These are phyloP conservation scores for Chlamydotis undulata DNA, from an alignment of 2,113 vertebrate species.

Conservation along the genomic window DNA sequence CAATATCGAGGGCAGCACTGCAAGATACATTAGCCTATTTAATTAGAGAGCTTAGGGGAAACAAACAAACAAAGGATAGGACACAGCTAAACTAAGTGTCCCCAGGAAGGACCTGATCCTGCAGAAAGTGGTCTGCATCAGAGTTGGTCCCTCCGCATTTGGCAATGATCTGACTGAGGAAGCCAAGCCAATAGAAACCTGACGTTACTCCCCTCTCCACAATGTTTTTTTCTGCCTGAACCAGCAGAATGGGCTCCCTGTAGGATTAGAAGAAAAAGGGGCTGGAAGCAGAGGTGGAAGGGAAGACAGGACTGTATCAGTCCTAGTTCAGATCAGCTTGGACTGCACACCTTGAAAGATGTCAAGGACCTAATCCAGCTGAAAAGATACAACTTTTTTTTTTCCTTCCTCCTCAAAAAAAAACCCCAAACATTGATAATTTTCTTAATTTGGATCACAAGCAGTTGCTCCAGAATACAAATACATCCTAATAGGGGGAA, in stretches of 20 bases:
- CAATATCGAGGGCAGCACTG: not conserved
- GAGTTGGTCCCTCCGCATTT: not conserved
- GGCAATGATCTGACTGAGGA: not conserved
- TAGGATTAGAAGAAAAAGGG: not conserved
- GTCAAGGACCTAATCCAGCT: not conserved
- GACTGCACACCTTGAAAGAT: not conserved
- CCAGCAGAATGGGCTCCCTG: not conserved
- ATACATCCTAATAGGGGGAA: not conserved
- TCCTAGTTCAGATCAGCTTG: not conserved
- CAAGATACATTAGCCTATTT: not conserved
- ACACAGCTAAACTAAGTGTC: not conserved
- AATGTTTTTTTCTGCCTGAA: not conserved
- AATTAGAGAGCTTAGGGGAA: not conserved
- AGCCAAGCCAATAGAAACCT: not conserved
- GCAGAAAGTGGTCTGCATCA: not conserved
- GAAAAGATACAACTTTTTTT: not conserved
- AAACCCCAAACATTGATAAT: fast-evolving
- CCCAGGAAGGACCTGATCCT: not conserved
- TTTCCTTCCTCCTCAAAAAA: not conserved
- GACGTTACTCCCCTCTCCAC: not conserved
- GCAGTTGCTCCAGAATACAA: not conserved
- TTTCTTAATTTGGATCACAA: not conserved
- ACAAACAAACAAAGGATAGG: not conserved
- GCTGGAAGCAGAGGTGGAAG: not conserved
- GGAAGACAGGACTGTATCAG: not conserved